These are phyloP conservation scores for Pectinophora gossypiella DNA, from an alignment of 1,140 invertebrate species.

Conservation along the genomic window DNA sequence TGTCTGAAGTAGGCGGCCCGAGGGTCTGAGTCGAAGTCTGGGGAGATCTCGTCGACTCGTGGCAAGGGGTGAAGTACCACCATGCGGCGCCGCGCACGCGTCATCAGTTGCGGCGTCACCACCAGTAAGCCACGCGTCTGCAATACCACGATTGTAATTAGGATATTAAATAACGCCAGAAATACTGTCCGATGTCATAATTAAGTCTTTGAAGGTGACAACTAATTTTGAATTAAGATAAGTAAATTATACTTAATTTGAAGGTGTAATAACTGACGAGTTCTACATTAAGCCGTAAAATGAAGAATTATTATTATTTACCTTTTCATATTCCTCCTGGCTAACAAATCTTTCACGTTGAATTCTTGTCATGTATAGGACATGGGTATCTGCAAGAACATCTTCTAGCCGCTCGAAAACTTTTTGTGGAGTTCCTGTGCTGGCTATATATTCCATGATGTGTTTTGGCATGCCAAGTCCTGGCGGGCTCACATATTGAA, in stretches of 20 bases:
- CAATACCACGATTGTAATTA: no score
- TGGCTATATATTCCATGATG: slow-evolving; percentile 86
- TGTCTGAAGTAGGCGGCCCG: slow-evolving; percentile 98
- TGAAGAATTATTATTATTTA: slow-evolving; percentile 54
- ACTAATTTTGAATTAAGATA: no score
- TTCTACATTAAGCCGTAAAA: no score
- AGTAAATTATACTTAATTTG: no score
- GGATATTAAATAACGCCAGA: no score
- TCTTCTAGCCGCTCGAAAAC: slow-evolving; percentile 85
- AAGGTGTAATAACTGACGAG: no score
- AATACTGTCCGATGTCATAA: no score
- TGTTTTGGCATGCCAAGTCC: slow-evolving; percentile 93
- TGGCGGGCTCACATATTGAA: slow-evolving; percentile 92
- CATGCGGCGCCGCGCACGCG: slow-evolving; percentile 93
- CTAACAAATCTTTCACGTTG: slow-evolving; percentile 94
- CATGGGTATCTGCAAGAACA: slow-evolving; percentile 94
- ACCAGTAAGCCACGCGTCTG: slow-evolving; percentile 91
- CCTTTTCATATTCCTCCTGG: slow-evolving; percentile 91
- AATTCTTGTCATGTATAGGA: slow-evolving; percentile 98
- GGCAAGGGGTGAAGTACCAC: slow-evolving; percentile 99
- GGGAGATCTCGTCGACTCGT: slow-evolving; percentile 94
- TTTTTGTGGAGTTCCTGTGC: slow-evolving; percentile 88
- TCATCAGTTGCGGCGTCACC: slow-evolving; percentile 97
- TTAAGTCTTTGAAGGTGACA: no score
- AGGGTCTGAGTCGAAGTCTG: slow-evolving; percentile 96